Evolutionary conservation across 2,797 vertebrate species (phyloP).

Genomic region (Furcifer pardalis): DNA sequence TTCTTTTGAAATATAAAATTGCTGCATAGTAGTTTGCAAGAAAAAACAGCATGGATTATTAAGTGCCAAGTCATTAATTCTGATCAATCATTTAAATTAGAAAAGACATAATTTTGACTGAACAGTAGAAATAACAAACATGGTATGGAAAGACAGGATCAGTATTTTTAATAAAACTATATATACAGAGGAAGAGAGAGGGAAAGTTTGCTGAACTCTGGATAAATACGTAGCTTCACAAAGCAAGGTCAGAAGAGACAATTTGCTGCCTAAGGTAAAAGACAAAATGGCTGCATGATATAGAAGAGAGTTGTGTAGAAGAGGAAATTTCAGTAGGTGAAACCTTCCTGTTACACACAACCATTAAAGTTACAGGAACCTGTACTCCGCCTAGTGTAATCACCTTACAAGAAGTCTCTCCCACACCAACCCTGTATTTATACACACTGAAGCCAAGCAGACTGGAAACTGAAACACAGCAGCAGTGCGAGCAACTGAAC

Average conservation of each 20-base stretch:
- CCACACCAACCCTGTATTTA: background rate
- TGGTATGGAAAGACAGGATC: background rate
- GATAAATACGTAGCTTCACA: too few species aligned
- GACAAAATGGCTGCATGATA: too few species aligned
- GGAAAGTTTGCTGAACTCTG: too few species aligned
- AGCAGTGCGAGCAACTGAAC: background rate
- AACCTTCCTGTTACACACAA: too few species aligned
- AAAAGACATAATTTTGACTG: background rate
- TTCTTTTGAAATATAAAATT: conserved; percentile 43
- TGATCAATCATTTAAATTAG: background rate
- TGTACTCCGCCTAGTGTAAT: too few species aligned
- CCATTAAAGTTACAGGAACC: too few species aligned
- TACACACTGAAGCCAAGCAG: background rate
- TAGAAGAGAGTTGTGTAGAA: too few species aligned
- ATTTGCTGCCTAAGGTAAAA: too few species aligned
- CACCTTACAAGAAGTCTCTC: background rate
- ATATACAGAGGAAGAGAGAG: too few species aligned
- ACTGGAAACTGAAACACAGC: background rate
- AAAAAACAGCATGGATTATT: background rate
- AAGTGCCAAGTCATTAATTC: background rate
- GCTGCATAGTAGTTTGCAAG: background rate
- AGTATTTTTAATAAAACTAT: background rate
- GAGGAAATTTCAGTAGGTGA: too few species aligned
- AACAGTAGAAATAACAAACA: background rate
- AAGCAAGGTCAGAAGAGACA: too few species aligned